Base-by-base conservation (phyloP, 2,888 invertebrate genomes). In the Amphipyra berbera region DNA sequence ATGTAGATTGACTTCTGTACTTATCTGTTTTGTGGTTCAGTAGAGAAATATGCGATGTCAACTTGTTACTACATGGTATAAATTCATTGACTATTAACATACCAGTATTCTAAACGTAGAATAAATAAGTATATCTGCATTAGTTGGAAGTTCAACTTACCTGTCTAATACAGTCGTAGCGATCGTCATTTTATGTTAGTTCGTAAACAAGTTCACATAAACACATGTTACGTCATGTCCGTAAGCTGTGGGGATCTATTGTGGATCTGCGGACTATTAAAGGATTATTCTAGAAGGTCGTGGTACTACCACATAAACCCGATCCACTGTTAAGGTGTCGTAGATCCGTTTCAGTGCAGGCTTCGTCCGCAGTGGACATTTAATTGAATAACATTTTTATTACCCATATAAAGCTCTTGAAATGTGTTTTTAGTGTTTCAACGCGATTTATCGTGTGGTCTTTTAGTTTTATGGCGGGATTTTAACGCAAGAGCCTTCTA, bases 311-410 rank as follows among this genome's bases (percentile, higher is more conserved):
- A 15, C 45, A 13, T 72, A 71, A 71, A 52, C 72, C 72, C 27
- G 2, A 5, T 6, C 37, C 21, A 46, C 54, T 57, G 60, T 53
- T 30, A 48, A 71, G 66, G 57, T 58, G 66, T 37, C 55, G 15
- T 6, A 33, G 40, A 35, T 30, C 42, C 44, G 12, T 61, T 67
- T 38, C 35, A 49, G 59, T 53, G 47, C 46, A 38, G 42, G 15
- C 38, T 46, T 21, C 41, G 48, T 35, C 46, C 15, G 15, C 10
- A 30, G 44, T 33, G 38, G 41, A 61, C 67, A 59, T 67, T 66
- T 55, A 35, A 72, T 63, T 50, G 52, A 68, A 68, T 71, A 52
- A 49, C 68, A 57, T 21, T 65, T 75, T 68, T 57, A 69, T 46
- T 54, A 50, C 46, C 21, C 58, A 44, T 59, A 59, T 54, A 72